phyloP scores from a whole-genome alignment of 2,888 invertebrate species.

The Leucophenga montana region DNA sequence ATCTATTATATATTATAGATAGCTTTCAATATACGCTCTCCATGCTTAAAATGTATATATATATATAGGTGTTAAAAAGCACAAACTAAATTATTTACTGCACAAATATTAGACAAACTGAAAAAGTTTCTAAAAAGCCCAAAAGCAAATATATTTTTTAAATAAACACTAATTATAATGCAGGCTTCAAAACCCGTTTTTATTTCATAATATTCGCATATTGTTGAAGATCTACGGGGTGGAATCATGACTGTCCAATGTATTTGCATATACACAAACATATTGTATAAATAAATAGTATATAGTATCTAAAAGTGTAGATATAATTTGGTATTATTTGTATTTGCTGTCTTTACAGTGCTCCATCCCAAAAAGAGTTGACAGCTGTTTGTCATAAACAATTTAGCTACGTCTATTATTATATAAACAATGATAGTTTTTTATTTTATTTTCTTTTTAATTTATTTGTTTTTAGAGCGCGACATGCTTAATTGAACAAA shows the following conservation, averaged over 20 bases:
- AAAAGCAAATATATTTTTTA: slow-evolving; percentile 25
- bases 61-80: too few species aligned
- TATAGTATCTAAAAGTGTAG: too few species aligned
- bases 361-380: slow-evolving; percentile 25
- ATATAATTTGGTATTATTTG: not conserved
- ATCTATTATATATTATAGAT: slow-evolving; percentile 22
- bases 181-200: slow-evolving; percentile 24
- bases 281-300: too few species aligned
- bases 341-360: not conserved
- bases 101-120: too few species aligned
- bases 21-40: too few species aligned
- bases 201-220: not conserved
- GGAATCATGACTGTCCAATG: not conserved
- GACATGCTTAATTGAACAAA: slow-evolving; percentile 24
- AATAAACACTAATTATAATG: slow-evolving; percentile 34
- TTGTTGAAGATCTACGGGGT: too few species aligned
- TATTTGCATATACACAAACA: too few species aligned
- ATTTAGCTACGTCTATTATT: not conserved
- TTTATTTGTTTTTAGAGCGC: slow-evolving; percentile 20
- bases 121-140: too few species aligned
- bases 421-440: not conserved
- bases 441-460: slow-evolving; percentile 19
- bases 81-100: too few species aligned
- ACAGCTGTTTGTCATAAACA: slow-evolving; percentile 51
- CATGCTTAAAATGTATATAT: too few species aligned